Percentiles rank a stretch among this genome's conserved stretches.
Conservation (phyloP, 2,113 vertebrate species). For the Sinocyclocheilus maitianheensis region DNA sequence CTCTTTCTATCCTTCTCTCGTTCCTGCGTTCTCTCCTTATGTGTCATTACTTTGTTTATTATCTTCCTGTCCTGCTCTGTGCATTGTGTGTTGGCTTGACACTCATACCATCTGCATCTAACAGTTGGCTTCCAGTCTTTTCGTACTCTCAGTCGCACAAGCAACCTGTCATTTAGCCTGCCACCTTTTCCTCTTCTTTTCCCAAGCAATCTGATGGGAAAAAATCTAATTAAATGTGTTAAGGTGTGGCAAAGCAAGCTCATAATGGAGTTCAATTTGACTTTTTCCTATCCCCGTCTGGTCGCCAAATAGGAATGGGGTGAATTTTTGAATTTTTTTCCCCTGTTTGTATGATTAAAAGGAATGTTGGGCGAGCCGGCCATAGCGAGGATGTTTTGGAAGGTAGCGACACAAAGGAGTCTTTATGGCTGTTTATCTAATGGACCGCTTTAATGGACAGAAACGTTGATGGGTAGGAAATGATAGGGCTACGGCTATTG, state of each 20-base stretch:
- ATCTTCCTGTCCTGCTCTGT: conserved; percentile 48
- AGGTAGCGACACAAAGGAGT: neutral
- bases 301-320: neutral
- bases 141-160: conserved; percentile 28
- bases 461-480: neutral
- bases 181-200: conserved; percentile 10
- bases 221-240: conserved; percentile 22
- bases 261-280: neutral
- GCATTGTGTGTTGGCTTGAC: conserved; percentile 60
- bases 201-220: neutral
- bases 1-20: conserved; percentile 2
- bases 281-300: neutral
- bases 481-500: neutral
- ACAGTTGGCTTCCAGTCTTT: conserved; percentile 55
- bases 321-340: neutral
- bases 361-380: neutral
- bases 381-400: neutral
- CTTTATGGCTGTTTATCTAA: neutral
- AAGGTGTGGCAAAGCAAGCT: conserved; percentile 3
- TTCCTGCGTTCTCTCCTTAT: conserved; percentile 3
- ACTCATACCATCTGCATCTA: conserved; percentile 73
- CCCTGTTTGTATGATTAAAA: conserved; percentile 9
- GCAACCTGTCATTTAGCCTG: neutral
- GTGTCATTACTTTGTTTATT: conserved; percentile 16
- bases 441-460: conserved; percentile 11